phyloP scores from a whole-genome alignment of 53 echinoderm and acorn worm genomes.

The Paelopatides confundens region DNA sequence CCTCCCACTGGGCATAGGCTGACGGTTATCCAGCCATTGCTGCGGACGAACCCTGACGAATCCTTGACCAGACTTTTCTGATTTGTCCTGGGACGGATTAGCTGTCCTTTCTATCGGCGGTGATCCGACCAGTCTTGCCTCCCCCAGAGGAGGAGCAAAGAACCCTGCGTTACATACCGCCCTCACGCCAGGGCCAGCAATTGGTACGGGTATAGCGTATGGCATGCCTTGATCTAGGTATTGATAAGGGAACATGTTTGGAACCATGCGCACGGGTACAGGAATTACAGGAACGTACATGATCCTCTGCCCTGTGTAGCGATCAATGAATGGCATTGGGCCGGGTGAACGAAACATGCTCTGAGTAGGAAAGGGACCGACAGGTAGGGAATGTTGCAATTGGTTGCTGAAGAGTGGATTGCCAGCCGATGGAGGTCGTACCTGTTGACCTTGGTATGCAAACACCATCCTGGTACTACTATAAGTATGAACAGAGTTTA shows the following conservation, averaged over 20 bases:
- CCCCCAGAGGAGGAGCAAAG: not conserved
- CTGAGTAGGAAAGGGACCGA: constrained; percentile 50
- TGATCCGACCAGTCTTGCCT: constrained; percentile 52
- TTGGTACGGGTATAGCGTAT: not conserved
- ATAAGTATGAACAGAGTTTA: constrained; percentile 55
- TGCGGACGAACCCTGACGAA: not conserved
- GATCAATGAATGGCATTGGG: constrained; percentile 87
- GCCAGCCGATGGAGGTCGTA: constrained; percentile 62
- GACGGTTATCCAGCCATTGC: not conserved
- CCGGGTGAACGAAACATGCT: constrained; percentile 78
- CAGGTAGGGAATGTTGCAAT: constrained; percentile 49
- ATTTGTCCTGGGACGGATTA: not conserved
- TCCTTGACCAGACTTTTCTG: constrained; percentile 8
- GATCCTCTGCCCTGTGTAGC: constrained; percentile 81
- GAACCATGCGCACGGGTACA: constrained; percentile 76
- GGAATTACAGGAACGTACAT: constrained; percentile 86
- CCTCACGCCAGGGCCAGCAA: not conserved
- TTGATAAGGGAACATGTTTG: constrained; percentile 54
- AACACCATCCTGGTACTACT: constrained; percentile 67
- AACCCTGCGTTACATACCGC: not conserved
- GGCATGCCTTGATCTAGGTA: constrained; percentile 73
- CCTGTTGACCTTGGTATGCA: constrained; percentile 61
- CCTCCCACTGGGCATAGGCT: not conserved
- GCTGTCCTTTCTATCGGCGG: constrained; percentile 30
- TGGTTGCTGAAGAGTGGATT: constrained; percentile 58